Conservation (phyloP, 2,888 invertebrate species). For the Acanthoscelides obtectus region DNA sequence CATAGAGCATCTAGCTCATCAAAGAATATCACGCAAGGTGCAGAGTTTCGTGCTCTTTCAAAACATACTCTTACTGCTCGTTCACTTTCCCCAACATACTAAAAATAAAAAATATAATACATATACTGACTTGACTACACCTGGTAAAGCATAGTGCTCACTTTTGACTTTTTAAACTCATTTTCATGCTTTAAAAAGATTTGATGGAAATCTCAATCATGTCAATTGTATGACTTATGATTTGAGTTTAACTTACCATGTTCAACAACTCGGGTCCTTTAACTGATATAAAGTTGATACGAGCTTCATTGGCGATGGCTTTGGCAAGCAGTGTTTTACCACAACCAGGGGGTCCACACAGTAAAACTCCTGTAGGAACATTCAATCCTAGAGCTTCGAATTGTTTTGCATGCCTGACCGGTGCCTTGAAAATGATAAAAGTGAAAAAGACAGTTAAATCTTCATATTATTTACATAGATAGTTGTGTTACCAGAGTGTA, state of each 20-base stretch:
- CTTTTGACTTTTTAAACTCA: no score
- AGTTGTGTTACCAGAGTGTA: no score
- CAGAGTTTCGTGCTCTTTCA: constrained; percentile 87
- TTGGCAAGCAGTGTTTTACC: constrained; percentile 96
- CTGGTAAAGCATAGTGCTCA: no score
- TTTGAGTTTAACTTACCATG: constrained; percentile 69
- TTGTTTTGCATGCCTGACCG: constrained; percentile 81
- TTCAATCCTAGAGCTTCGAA: constrained; percentile 73
- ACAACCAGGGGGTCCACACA: constrained; percentile 96
- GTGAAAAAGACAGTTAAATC: background rate
- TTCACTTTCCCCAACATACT: constrained; percentile 99
- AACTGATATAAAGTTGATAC: constrained; percentile 97
- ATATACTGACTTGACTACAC: no score
- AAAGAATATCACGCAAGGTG: constrained; percentile 98
- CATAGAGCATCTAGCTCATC: constrained; percentile 97
- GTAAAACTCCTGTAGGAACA: constrained; percentile 81
- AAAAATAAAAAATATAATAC: constrained; percentile 18
- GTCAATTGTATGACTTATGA: no score
- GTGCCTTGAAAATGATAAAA: constrained; percentile 63
- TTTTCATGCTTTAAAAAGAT: no score
- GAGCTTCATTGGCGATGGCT: constrained; percentile 97
- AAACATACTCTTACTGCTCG: constrained; percentile 95
- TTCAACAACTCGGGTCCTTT: constrained; percentile 97
- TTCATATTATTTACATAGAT: no score
- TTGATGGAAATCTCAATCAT: no score